These are phyloP conservation scores for Clarias magur DNA, from an alignment of 2,113 vertebrate species.

Conservation along the genomic window DNA sequence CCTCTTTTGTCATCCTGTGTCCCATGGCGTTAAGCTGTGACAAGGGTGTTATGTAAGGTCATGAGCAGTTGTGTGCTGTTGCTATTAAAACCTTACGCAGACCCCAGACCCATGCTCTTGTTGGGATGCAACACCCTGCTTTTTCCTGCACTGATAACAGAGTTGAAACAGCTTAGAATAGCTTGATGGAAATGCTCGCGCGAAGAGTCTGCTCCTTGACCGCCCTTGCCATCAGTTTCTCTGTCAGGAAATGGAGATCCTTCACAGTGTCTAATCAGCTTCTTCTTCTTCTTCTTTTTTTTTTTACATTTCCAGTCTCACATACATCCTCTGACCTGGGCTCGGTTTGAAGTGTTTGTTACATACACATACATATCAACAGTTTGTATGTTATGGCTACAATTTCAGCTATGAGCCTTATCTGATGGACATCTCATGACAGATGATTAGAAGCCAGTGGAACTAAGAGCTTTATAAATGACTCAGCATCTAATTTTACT, in stretches of 20 bases:
- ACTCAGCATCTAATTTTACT: slow-evolving; percentile 56
- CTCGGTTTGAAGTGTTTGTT: slow-evolving; percentile 47
- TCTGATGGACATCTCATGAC: slow-evolving; percentile 43
- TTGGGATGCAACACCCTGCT: slow-evolving; percentile 64
- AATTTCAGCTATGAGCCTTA: slow-evolving; percentile 36
- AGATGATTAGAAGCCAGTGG: slow-evolving; percentile 41
- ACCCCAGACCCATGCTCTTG: slow-evolving; percentile 53
- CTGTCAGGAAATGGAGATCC: slow-evolving; percentile 66
- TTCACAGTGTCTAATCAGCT: slow-evolving; percentile 69
- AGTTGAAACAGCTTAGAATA: slow-evolving; percentile 62
- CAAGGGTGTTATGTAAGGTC: slow-evolving; percentile 41
- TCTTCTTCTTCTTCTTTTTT: not conserved
- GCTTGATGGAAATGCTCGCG: slow-evolving; percentile 34
- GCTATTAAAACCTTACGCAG: slow-evolving; percentile 8
- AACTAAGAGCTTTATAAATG: slow-evolving; percentile 52
- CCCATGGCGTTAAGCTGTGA: slow-evolving; percentile 23
- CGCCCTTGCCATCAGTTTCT: slow-evolving; percentile 60
- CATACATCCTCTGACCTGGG: slow-evolving; percentile 58
- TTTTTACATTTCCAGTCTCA: slow-evolving; percentile 27
- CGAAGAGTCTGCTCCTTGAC: slow-evolving; percentile 67
- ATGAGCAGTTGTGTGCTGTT: slow-evolving; percentile 10
- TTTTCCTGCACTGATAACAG: slow-evolving; percentile 77
- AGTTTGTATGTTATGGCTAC: slow-evolving; percentile 39
- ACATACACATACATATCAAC: slow-evolving; percentile 34
- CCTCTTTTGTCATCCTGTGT: slow-evolving; percentile 38